These are phyloP conservation scores for Aphidius colemani DNA, from an alignment of 2,888 invertebrate species.

Conservation along the genomic window DNA sequence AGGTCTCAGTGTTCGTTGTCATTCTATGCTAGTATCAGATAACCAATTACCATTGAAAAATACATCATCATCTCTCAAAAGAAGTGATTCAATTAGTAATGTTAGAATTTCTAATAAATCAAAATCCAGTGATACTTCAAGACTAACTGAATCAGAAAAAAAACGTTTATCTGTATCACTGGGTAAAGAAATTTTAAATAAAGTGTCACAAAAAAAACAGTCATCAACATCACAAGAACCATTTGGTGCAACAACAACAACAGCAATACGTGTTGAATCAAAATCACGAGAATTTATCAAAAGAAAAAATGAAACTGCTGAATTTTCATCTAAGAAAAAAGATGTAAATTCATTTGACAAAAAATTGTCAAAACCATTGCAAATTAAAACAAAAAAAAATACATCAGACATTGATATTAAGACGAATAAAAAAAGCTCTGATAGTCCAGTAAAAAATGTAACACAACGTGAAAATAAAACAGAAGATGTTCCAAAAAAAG, in stretches of 20 bases:
- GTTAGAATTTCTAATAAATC: slow-evolving; percentile 42
- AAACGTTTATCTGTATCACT: slow-evolving; percentile 73
- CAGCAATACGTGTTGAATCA: slow-evolving; percentile 35
- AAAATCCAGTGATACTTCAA: slow-evolving; percentile 35
- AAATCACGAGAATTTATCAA: too few species aligned
- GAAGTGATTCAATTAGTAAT: slow-evolving; percentile 50
- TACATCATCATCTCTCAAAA: slow-evolving; percentile 36
- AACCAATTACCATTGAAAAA: slow-evolving; percentile 23
- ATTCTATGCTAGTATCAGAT: slow-evolving; percentile 51
- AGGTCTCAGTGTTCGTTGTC: slow-evolving; percentile 54
- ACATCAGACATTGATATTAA: slow-evolving; percentile 72
- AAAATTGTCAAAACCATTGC: slow-evolving; percentile 28
- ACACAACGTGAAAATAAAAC: slow-evolving; percentile 65
- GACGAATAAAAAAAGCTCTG: slow-evolving; percentile 69
- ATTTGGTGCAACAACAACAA: slow-evolving; percentile 57
- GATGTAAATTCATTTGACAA: too few species aligned
- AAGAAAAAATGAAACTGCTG: too few species aligned
- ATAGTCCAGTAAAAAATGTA: slow-evolving; percentile 73
- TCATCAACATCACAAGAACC: slow-evolving; percentile 46
- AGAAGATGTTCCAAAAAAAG: slow-evolving; percentile 73
- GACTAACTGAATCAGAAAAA: slow-evolving; percentile 72
- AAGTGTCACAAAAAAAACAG: slow-evolving; percentile 62
- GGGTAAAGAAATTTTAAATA: slow-evolving; percentile 74
- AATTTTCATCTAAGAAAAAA: too few species aligned
- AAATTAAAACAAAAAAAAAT: slow-evolving; percentile 34